Conservation (phyloP, 2,888 invertebrate species). For the Mimachlamys varia region DNA sequence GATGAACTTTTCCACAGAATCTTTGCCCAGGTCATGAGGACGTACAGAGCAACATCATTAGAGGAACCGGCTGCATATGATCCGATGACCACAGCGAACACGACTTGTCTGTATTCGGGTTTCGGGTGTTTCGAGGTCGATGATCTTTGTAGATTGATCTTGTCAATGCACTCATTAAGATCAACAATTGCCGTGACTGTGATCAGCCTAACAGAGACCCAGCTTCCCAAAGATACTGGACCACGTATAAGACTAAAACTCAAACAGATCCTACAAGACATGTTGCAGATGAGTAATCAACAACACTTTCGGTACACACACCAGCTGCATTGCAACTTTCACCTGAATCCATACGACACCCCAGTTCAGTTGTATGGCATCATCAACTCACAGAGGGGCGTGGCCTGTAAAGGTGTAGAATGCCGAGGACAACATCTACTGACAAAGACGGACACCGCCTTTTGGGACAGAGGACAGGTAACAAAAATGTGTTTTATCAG, state of each 20-base stretch:
- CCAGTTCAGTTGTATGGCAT: not conserved
- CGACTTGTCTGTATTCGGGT: not conserved
- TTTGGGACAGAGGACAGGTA: not conserved
- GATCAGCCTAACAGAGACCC: not conserved
- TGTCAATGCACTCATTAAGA: not conserved
- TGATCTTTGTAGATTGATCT: not conserved
- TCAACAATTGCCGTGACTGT: not conserved
- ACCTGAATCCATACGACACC: not conserved
- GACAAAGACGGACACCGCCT: not conserved
- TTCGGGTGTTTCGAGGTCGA: not conserved
- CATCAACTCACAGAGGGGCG: not conserved
- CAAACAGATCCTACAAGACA: not conserved
- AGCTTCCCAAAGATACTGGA: not conserved
- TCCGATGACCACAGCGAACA: not conserved
- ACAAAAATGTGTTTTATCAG: too few species aligned
- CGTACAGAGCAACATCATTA: not conserved
- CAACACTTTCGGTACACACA: not conserved
- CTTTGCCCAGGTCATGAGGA: not conserved
- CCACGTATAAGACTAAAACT: not conserved
- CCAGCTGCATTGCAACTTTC: not conserved
- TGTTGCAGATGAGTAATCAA: not conserved
- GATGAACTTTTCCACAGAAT: not conserved
- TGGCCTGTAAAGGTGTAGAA: not conserved
- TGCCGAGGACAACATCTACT: not conserved
- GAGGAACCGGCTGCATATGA: not conserved